Evolutionary conservation across 2,888 invertebrate species (phyloP).

Genomic region (Trichopria drosophilae): DNA sequence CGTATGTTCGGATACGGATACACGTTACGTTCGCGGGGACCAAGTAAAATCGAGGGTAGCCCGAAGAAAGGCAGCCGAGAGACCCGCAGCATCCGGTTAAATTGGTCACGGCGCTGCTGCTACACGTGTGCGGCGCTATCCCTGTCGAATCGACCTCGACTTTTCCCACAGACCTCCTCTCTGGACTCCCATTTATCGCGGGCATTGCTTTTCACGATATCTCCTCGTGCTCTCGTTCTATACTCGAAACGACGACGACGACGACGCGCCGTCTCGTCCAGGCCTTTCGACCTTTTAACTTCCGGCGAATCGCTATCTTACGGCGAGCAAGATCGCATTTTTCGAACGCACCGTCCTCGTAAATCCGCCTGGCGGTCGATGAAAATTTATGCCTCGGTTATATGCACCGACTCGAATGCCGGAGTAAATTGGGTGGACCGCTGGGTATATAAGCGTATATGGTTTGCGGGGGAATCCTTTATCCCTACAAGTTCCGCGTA

Average conservation of each 20-base stretch:
- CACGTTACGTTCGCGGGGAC: conserved; percentile 13
- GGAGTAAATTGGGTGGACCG: too few species aligned
- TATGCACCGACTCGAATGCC: too few species aligned
- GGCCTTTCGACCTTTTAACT: too few species aligned
- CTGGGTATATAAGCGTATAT: too few species aligned
- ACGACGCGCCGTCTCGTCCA: background rate
- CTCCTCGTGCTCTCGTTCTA: conserved; percentile 4
- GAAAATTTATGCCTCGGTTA: too few species aligned
- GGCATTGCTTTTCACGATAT: conserved; percentile 10
- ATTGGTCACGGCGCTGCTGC: conserved; percentile 53
- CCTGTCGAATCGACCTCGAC: conserved; percentile 53
- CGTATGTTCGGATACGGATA: too few species aligned
- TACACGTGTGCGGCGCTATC: conserved; percentile 51
- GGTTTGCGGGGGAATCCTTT: too few species aligned
- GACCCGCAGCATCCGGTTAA: conserved; percentile 53
- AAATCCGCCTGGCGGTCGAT: too few species aligned
- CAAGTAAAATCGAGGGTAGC: conserved; percentile 31
- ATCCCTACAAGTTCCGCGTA: too few species aligned
- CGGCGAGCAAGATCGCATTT: too few species aligned
- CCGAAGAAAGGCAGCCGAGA: conserved; percentile 29
- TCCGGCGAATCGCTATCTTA: too few species aligned
- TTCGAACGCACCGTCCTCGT: too few species aligned
- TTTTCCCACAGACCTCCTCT: conserved; percentile 50
- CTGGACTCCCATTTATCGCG: conserved; percentile 6
- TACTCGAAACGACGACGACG: background rate